Evolutionary conservation across 2,797 vertebrate genomes (phyloP).

Genomic region (Coendou prehensilis): DNA sequence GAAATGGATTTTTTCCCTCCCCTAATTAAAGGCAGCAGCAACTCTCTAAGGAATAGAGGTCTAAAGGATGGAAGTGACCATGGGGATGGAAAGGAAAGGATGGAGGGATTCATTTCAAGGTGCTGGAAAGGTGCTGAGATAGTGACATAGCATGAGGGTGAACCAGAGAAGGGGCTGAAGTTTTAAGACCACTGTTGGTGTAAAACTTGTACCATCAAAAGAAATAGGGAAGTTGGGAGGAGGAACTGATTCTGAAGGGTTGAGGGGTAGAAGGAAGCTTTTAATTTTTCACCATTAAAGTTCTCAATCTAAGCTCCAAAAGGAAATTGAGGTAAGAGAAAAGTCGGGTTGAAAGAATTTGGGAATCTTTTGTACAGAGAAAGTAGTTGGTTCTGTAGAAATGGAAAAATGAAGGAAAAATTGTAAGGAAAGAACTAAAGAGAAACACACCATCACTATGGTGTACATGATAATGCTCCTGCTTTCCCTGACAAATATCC

Average conservation of each 20-base stretch:
- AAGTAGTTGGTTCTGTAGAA: background rate
- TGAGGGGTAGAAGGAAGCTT: background rate
- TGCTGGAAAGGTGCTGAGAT: too few species aligned
- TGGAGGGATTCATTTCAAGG: background rate
- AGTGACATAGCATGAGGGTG: fast-evolving
- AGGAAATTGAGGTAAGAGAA: background rate
- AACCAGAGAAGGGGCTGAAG: background rate
- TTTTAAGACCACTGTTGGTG: background rate
- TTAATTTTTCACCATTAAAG: background rate
- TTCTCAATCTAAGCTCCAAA: constrained; percentile 5
- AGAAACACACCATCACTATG: background rate
- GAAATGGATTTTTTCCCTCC: background rate
- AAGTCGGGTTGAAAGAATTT: background rate
- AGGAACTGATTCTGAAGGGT: background rate
- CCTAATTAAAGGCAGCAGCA: constrained; percentile 6
- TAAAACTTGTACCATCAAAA: background rate
- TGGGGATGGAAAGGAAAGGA: background rate
- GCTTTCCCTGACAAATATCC: background rate
- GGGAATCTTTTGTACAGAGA: background rate
- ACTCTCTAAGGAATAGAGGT: background rate
- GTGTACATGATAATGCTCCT: background rate
- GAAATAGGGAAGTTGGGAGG: background rate
- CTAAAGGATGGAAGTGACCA: background rate
- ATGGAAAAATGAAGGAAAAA: constrained; percentile 4
- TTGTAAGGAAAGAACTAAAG: background rate